phyloP scores from a whole-genome alignment of 2,888 invertebrate genomes.

The Latrodectus elegans region DNA sequence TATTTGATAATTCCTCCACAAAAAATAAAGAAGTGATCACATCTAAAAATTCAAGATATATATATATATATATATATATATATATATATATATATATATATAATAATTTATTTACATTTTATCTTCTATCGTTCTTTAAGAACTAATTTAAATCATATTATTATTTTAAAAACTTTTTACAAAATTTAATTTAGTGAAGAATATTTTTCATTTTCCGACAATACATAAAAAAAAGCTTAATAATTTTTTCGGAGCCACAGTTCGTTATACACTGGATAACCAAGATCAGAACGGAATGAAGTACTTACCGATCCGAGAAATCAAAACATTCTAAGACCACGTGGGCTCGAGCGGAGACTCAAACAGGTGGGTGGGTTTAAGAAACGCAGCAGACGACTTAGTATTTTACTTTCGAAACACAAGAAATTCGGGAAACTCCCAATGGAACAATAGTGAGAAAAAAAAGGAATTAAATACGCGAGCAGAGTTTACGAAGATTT shows the following conservation, averaged over 20 bases:
- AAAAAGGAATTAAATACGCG: not conserved
- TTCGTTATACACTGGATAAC: not conserved
- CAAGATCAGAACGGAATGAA: conserved; percentile 4
- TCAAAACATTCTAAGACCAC: conserved; percentile 38
- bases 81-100: no score
- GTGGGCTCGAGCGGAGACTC: conserved; percentile 29
- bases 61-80: no score
- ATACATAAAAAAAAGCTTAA: no score
- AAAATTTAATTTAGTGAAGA: no score
- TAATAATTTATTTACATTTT: no score
- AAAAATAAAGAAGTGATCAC: no score
- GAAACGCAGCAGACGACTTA: conserved; percentile 5
- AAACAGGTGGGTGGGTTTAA: conserved; percentile 35
- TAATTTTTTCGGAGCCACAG: not conserved
- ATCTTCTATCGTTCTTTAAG: no score
- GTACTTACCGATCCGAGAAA: conserved; percentile 36
- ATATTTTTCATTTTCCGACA: no score
- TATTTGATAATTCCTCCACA: no score
- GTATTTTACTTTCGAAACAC: not conserved
- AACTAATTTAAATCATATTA: no score
- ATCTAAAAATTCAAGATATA: no score
- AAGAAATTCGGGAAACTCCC: not conserved
- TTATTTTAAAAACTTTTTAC: no score
- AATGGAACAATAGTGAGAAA: not conserved
- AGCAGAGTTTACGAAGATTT: not conserved